Evolutionary conservation across 2,888 invertebrate species (phyloP), one percentile per base, ranked within the genome.

Genomic region (Leptinotarsa rubiginosa): DNA sequence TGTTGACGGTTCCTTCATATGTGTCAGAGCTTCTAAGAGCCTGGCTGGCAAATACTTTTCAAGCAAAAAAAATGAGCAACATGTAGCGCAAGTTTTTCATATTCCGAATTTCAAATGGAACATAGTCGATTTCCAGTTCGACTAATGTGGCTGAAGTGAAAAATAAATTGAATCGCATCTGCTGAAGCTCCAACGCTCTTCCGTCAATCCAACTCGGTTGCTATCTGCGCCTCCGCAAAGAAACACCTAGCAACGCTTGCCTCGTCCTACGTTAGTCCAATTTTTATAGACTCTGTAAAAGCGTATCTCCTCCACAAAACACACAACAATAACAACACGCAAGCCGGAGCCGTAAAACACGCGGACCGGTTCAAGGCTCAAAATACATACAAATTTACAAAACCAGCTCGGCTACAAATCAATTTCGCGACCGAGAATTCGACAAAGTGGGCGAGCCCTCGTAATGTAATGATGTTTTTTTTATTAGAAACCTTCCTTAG

Each of bases 361-460:
- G 56, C 22, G 22, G 56, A 56, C 56, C 56, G 56, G 56, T 56
- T 56, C 22, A 4, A 56, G 56, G 20, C 13, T 56, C 56, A 22
- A 56, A 56, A 56, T 22, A 22, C 56, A 56, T 22, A 56, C 20
- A 56, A 56, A 56, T 56, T 56, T 22, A 22, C 56, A 13, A 56
- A 56, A 56, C 56, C 56, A 56, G 56, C 56, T 56, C 22, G 22
- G 15, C 56, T 22, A 56, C 56, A 22, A 56, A 56, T 56, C 56
- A 56, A 56, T 56, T 25, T 22, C 56, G 22, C 56, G 20, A 56
- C 22, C 56, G 56, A 56, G 56, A 56, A 20, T 56, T 56, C 12
- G 52, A 10, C n/a, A 56, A 15, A 56, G 20, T 56, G 22, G 56
- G 56, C 56, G 25, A 56, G 56, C 22, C 18, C 15, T 56, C 56